A percentile compares a stretch with the other conserved stretches of the same genome.
These are phyloP conservation scores for Tricholauxania praeusta DNA, from an alignment of 2,888 invertebrate genomes.

Conservation along the genomic window DNA sequence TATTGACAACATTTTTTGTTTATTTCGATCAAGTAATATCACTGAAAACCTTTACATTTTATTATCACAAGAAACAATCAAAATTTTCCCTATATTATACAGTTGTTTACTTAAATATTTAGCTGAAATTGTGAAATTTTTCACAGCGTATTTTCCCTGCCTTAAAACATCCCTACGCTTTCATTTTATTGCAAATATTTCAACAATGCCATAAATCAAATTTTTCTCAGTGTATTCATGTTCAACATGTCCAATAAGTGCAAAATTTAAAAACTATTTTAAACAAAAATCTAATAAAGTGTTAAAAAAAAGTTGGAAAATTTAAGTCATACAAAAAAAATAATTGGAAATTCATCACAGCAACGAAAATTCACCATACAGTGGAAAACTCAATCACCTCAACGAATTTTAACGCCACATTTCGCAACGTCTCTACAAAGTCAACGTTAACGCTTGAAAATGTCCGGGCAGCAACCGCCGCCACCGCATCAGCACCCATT, in stretches of 20 bases:
- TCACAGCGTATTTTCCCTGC: slow-evolving; percentile 12
- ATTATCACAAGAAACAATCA: too few relatives aligned
- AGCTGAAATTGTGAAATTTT: background rate
- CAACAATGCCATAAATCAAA: too few relatives aligned
- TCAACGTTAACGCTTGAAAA: slow-evolving; percentile 41
- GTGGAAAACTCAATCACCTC: background rate
- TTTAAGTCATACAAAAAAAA: background rate
- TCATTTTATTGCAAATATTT: too few relatives aligned
- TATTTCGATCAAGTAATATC: too few relatives aligned
- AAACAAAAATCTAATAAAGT: slow-evolving; percentile 8
- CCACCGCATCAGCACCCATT: slow-evolving; percentile 56
- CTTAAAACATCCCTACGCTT: too few relatives aligned
- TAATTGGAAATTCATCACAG: background rate
- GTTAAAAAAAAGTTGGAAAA: background rate
- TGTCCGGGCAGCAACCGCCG: slow-evolving; percentile 66
- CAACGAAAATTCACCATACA: background rate
- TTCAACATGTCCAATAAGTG: slow-evolving; percentile 6
- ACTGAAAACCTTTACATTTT: background rate
- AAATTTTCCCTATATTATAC: too few relatives aligned
- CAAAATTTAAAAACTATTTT: background rate
- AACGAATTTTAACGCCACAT: slow-evolving; percentile 6
- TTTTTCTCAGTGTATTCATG: slow-evolving; percentile 36
- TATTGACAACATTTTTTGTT: too few relatives aligned
- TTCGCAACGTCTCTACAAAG: background rate
- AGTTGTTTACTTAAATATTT: too few relatives aligned